Evolutionary conservation across 2,113 vertebrate species (phyloP), one percentile per base, ranked within the genome.

Genomic region (Oxyruncus cristatus): DNA sequence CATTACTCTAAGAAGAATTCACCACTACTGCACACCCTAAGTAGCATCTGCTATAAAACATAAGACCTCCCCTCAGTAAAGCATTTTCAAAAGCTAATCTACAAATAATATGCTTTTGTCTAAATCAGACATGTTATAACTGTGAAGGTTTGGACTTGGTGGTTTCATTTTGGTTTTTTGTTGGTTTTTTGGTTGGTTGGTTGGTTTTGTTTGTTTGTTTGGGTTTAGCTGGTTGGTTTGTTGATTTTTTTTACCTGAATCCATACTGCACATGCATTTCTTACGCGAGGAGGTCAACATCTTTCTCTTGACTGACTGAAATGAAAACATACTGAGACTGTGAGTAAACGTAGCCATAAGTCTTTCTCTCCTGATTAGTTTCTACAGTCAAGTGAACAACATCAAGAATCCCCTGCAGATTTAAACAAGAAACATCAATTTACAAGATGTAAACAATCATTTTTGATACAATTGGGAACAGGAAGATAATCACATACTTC

Each of bases 321-420:
- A 88, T 44, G 44, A 79, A 83, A 92, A 89, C 46, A 44, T 4
- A 27, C 3, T 19, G 44, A 92, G 41, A 75, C 14, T 59, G 24
- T 9, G 30, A 88, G 32, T 27, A 79, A 90, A 90, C 18, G 63
- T 21, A 92, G 33, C 42, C 30, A 49, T 23, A 85, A 85, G 90
- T 88, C 53, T 14, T 77, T 79, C 53, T 78, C 47, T 27, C 55
- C 8, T 71, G 35, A 75, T 62, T 76, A 78, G 49, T 47, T 92
- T 49, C 88, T 72, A 79, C 67, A 85, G 66, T 79, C 58, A 94
- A 12, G 39, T 75, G 81, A 95, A 62, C 65, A 93, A n/a, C 80
- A 78, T 72, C 44, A 79, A 82, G 66, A 92, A 95, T 55, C 74
- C 53, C 77, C 61, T 55, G 81, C 62, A 82, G 74, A 75, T 78